Percentiles rank a stretch among this genome's conserved stretches.
Conservation (phyloP, 2,797 vertebrate genomes). For the Lacerta agilis region DNA sequence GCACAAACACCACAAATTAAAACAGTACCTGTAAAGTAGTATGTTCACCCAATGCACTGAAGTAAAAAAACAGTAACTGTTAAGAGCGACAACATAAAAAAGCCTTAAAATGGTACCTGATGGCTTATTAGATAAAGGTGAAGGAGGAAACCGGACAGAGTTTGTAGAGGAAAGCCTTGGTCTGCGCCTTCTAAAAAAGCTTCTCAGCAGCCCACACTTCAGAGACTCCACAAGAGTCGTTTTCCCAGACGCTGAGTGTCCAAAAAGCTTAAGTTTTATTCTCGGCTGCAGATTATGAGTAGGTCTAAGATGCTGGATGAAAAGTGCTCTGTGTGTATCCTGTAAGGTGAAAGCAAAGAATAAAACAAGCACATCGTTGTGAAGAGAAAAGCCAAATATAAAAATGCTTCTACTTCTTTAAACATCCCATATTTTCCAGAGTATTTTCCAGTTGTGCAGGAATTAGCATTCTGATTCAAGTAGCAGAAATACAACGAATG, state of each 20-base stretch:
- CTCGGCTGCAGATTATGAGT: conserved; percentile 87
- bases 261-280: conserved; percentile 95
- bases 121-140: conserved; percentile 90
- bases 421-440: neutral
- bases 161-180: conserved; percentile 86
- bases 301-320: conserved; percentile 93
- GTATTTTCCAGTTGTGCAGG: neutral
- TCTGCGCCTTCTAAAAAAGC: conserved; percentile 92
- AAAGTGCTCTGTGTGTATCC: conserved; percentile 90
- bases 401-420: neutral
- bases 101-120: conserved; percentile 79
- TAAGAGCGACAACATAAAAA: neutral
- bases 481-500: neutral
- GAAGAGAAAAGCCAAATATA: neutral
- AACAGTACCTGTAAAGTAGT: neutral
- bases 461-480: neutral
- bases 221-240: conserved; percentile 94
- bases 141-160: conserved; percentile 88
- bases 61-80: neutral
- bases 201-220: conserved; percentile 93
- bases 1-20: neutral
- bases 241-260: conserved; percentile 89
- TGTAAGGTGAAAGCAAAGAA: conserved; percentile 64
- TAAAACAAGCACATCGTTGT: conserved; percentile 4
- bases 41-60: neutral